Base-by-base conservation (phyloP, 2,797 vertebrate species). In the Diglossa cyanea region DNA sequence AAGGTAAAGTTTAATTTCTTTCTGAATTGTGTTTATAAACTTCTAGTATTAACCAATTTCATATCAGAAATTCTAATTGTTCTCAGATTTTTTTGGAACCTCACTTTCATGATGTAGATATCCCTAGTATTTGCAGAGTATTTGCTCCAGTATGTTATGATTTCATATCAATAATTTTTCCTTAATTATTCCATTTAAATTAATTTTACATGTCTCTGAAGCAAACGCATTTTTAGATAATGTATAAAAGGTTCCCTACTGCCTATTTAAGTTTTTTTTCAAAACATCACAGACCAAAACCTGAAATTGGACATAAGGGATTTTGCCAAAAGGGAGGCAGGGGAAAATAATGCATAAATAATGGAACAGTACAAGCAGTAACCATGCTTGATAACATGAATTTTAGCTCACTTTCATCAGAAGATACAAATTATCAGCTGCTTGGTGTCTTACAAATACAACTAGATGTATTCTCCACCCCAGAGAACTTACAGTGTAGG, bases 151-250 rank as follows among this genome's bases (percentile, higher is more conserved):
- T 75, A 50, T 84, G 82, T 81, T 83, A 55, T 39, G 21, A 61
- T 88, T 93, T 90, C 18, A 30, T 93, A 74, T 72, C 47, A 94
- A 45, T 62, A 86, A 51, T 89, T 90, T 71, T 79, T 70, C 57
- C 42, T 50, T 76, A 83, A 75, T 84, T 86, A 74, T 91, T 95
- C 33, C 39, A 35, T 89, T 86, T 72, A n/a, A 81, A 42, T 92
- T 91, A 73, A 72, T 88, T 85, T 60, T 75, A 28, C 35, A 28
- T 79, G 31, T n/a, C 19, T 88, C 40, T 84, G 67, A 86, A 73
- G 44, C 15, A 92, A 82, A 82, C 70, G 4, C 37, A 11, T 79
- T 92, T 87, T 73, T 4, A 63, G 74, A 71, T 82, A 67, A 77
- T 83, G 31, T 57, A 14, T 60, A 21, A 75, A 73, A 85, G 17